Conservation (phyloP, 2,113 vertebrate species). For the Lanius ludovicianus region DNA sequence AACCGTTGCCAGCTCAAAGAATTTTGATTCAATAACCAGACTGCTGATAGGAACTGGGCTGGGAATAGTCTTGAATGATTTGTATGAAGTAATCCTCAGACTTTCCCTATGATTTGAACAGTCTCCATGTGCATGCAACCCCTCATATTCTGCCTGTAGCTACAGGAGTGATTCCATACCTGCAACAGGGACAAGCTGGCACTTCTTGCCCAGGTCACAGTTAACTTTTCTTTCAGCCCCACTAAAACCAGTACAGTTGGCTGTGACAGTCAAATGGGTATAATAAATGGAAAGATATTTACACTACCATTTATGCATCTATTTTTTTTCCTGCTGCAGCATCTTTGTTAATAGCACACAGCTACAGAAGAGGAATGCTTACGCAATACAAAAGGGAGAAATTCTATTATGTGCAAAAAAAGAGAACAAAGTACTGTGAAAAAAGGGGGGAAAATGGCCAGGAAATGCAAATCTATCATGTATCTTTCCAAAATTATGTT, state of each 20-base stretch:
- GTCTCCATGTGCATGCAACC: not conserved
- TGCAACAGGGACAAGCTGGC: not conserved
- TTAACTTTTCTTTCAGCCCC: not conserved
- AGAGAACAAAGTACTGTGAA: not conserved
- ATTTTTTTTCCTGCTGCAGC: not conserved
- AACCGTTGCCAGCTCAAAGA: not conserved
- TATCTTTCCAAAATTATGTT: not conserved
- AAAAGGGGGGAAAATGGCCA: rapidly evolving
- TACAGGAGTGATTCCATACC: not conserved
- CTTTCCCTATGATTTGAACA: not conserved
- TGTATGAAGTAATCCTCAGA: not conserved
- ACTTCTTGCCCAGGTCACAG: not conserved
- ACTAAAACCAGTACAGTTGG: not conserved
- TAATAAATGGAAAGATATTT: not conserved
- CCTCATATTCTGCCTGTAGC: not conserved
- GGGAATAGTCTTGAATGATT: not conserved
- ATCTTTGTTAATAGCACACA: not conserved
- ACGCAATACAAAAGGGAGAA: not conserved
- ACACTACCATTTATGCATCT: not conserved
- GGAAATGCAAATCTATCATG: not conserved
- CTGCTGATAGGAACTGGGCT: not conserved
- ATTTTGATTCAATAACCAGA: constrained; percentile 29
- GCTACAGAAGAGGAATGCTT: not conserved
- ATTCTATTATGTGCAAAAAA: not conserved
- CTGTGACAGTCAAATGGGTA: not conserved